Evolutionary conservation across 2,113 vertebrate species (phyloP).

Genomic region (Lathamus discolor): DNA sequence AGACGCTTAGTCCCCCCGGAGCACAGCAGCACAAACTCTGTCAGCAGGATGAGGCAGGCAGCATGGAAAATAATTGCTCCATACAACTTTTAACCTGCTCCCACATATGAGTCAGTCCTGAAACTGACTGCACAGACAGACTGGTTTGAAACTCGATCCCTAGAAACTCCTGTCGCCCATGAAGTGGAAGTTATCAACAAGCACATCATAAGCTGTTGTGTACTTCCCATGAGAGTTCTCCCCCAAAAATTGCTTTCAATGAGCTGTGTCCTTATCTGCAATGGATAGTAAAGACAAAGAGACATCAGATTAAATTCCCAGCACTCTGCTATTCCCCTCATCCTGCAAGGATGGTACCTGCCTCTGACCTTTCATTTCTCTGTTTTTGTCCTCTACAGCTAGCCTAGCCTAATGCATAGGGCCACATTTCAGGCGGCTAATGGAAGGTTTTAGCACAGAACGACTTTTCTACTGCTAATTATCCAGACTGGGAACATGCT

Average conservation of each 20-base stretch:
- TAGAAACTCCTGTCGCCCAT: background rate
- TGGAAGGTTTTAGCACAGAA: background rate
- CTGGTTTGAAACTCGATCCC: background rate
- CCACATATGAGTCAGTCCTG: background rate
- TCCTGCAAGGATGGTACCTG: background rate
- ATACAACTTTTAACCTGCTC: background rate
- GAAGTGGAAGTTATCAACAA: background rate
- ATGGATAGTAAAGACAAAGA: background rate
- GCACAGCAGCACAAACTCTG: rapidly evolving
- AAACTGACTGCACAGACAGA: background rate
- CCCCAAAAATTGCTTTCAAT: background rate
- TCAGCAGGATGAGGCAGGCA: background rate
- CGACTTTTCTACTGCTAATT: background rate
- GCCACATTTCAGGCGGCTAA: background rate
- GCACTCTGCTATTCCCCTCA: background rate
- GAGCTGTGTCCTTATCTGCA: background rate
- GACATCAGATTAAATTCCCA: background rate
- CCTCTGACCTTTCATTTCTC: background rate
- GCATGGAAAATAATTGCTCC: background rate
- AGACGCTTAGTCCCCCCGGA: background rate
- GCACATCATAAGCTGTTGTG: background rate
- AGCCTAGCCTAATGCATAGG: background rate
- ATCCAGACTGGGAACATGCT: background rate
- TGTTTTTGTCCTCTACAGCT: background rate
- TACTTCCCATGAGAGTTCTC: background rate